Percentiles rank a stretch among this genome's conserved stretches.
Evolutionary conservation across 2,888 invertebrate species (phyloP).

Genomic region (Plebejus melissa): DNA sequence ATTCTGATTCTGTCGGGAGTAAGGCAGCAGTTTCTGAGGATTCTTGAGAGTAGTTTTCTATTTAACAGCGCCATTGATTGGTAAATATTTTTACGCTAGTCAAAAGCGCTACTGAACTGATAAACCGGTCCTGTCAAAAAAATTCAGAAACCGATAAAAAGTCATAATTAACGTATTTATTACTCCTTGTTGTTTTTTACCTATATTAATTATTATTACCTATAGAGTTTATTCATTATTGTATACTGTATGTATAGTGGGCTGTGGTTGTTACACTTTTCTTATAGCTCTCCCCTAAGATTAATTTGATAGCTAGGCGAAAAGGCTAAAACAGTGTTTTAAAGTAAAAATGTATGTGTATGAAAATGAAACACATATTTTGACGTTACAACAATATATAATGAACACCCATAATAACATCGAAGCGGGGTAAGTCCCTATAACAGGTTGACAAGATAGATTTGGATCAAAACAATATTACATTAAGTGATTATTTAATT

Average conservation of each 20-base stretch:
- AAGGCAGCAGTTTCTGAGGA: no score
- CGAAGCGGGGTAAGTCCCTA: slow-evolving; percentile 7
- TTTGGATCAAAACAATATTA: not conserved
- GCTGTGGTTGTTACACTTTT: no score
- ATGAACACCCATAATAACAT: slow-evolving; percentile 16
- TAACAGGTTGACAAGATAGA: not conserved
- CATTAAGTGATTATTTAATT: not conserved
- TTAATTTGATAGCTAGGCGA: not conserved
- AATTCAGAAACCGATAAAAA: not conserved
- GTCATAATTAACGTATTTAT: not conserved
- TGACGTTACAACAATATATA: not conserved
- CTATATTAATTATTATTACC: no score
- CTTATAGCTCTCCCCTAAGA: no score
- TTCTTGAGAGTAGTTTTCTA: not conserved
- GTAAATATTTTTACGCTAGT: no score
- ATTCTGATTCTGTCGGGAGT: no score
- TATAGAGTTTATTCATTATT: no score
- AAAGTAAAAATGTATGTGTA: not conserved
- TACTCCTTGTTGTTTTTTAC: no score
- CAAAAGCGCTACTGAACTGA: no score
- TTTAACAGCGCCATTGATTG: not conserved
- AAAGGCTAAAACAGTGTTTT: not conserved
- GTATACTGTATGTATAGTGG: no score
- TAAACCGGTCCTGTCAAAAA: not conserved
- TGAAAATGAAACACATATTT: slow-evolving; percentile 6